Evolutionary conservation across 2,888 invertebrate genomes (phyloP), one percentile per base, ranked within the genome.

Genomic region (Tinea semifulvella): DNA sequence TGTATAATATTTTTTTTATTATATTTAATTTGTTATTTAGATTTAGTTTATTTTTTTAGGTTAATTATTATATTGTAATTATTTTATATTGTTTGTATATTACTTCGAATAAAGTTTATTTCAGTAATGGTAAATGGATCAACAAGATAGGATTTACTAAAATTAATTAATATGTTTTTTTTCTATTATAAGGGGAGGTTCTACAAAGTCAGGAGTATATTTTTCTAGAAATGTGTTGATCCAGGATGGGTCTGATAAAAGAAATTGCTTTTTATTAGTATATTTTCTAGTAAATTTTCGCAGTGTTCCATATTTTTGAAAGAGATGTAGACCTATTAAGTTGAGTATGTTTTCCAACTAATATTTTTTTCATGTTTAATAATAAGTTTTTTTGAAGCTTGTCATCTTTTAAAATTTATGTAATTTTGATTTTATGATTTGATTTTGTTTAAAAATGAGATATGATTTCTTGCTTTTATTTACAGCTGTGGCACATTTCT

Each of bases 261-360:
- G 4, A 8, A 31, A n/a, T n/a, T 31, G 6, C 11, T 7, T 7
- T 31, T 11, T 31, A 11, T 31, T 5, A n/a, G 5, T 31, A 11
- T 31, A 31, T 31, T 7, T 8, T 11, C 11, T 31, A 31, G 6
- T 31, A n/a, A 31, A 31, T 31, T 31, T 31, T 8, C 31, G 8
- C 13, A 31, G 6, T 31, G 20, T 40, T 40, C 40, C 40, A 40
- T 10, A 49, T 47, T 26, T 40, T 22, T 26, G 20, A 36, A 18
- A 48, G 35, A 38, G 48, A 45, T 42, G 50, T 48, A 11, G 27
- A 35, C 43, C 50, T 49, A 42, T 50, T 52, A 39, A 52, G 49
- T 17, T 20, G 47, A 39, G 10, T 25, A 44, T 47, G 43, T 46
- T 7, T 45, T 22, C 52, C 50, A 52, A 17, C 44, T 35, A 16